Evolutionary conservation across 23 tunicate genomes (phyloP).

Genomic region (Clavelina lepadiformis): DNA sequence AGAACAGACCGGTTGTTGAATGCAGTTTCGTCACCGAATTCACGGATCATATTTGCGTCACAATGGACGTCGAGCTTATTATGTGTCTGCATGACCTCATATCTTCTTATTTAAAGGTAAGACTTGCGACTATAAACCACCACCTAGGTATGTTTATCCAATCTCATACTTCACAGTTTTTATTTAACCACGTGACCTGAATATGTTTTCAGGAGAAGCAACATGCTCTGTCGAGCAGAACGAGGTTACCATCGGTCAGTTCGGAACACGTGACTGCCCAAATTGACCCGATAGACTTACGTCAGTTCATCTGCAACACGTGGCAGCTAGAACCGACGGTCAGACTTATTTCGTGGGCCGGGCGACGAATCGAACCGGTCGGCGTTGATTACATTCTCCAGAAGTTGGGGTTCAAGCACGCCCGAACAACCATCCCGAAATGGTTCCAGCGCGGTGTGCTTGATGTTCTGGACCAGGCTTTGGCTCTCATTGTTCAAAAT

Average conservation of each 20-base stretch:
- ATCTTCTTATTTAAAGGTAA: conserved; percentile 66
- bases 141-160: too few relatives aligned
- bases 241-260: conserved; percentile 27
- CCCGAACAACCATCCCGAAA: conserved; percentile 93
- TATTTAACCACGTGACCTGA: too few relatives aligned
- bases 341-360: conserved; percentile 94
- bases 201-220: conserved; percentile 69
- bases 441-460: conserved; percentile 96
- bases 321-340: conserved; percentile 98
- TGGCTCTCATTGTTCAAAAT: conserved; percentile 71
- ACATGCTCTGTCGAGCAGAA: conserved; percentile 57
- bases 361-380: conserved; percentile 75
- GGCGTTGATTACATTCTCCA: conserved; percentile 95
- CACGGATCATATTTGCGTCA: conserved; percentile 88
- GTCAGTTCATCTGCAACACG: conserved; percentile 83
- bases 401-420: conserved; percentile 86
- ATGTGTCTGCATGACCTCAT: conserved; percentile 87
- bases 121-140: background rate
- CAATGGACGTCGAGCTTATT: conserved; percentile 88
- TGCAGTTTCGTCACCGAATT: conserved; percentile 88
- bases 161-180: too few relatives aligned
- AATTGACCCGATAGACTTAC: conserved; percentile 67
- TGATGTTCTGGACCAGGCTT: conserved; percentile 78
- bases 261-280: conserved; percentile 21
- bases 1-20: conserved; percentile 61